phyloP scores from a whole-genome alignment of 1,140 invertebrate species.

The Drosophila orena region DNA sequence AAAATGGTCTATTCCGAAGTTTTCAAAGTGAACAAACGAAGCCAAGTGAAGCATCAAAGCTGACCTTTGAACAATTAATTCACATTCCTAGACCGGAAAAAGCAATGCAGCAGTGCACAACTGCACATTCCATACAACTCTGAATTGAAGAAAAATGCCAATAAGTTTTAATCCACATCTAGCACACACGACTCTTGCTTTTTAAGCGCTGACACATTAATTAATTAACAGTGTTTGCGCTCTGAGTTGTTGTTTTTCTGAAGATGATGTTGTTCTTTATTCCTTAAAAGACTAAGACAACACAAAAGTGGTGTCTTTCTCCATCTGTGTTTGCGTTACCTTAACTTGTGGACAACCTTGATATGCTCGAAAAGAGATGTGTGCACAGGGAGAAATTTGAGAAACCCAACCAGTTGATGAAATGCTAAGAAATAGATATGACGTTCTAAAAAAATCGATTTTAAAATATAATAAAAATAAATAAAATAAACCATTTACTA shows the following conservation, averaged over 20 bases:
- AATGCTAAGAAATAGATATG: too few species aligned
- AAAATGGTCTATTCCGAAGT: too few species aligned
- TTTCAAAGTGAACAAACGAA: background rate
- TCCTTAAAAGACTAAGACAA: slow-evolving; percentile 25
- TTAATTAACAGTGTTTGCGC: slow-evolving; percentile 60
- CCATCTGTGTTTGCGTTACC: slow-evolving; percentile 12
- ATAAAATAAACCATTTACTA: too few species aligned
- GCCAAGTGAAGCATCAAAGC: background rate
- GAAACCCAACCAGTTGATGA: too few species aligned
- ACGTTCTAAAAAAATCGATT: too few species aligned
- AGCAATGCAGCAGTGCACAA: background rate
- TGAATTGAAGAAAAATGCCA: slow-evolving; percentile 11
- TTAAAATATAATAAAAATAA: too few species aligned
- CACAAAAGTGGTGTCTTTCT: slow-evolving; percentile 4
- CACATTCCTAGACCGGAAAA: slow-evolving; percentile 5
- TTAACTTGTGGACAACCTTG: slow-evolving; percentile 69
- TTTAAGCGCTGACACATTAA: slow-evolving; percentile 55
- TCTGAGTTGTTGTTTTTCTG: slow-evolving; percentile 33
- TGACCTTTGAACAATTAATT: slow-evolving; percentile 31
- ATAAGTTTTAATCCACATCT: slow-evolving; percentile 16
- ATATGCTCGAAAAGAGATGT: slow-evolving; percentile 10
- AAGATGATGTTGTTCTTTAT: slow-evolving; percentile 21
- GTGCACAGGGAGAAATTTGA: background rate
- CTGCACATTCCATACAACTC: slow-evolving; percentile 8
- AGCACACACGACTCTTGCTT: slow-evolving; percentile 2